Evolutionary conservation across 1,140 invertebrate species (phyloP).

Genomic region (Ceratoteleas bidentatus): DNA sequence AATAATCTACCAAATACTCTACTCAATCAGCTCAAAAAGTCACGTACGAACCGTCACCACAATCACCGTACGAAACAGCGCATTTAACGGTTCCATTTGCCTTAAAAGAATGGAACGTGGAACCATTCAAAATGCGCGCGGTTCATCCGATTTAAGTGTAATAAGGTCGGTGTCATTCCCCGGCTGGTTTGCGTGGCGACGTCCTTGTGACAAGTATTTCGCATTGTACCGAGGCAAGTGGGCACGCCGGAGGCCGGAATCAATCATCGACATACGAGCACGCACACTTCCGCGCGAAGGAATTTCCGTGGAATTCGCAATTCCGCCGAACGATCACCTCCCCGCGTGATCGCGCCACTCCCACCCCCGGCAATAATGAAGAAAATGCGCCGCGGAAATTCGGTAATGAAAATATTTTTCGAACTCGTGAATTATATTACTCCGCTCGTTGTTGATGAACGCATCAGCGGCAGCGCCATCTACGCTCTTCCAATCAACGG

Average conservation of each 20-base stretch:
- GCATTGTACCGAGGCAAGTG: conserved; percentile 35
- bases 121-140: neutral
- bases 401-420: conserved; percentile 54
- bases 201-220: conserved; percentile 50
- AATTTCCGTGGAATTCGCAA: conserved; percentile 56
- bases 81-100: no score
- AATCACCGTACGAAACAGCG: no score
- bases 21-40: no score
- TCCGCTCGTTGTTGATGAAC: conserved; percentile 10
- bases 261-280: conserved; percentile 51
- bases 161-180: conserved; percentile 26
- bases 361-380: conserved; percentile 32
- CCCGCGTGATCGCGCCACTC: conserved; percentile 19
- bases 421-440: conserved; percentile 28
- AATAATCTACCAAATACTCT: no score
- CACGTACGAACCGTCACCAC: no score
- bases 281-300: conserved; percentile 40
- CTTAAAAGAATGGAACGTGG: neutral
- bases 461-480: neutral
- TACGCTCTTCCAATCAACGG: neutral
- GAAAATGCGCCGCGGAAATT: conserved; percentile 42
- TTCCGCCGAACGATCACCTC: conserved; percentile 26
- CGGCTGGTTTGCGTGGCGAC: conserved; percentile 29
- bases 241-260: conserved; percentile 34
- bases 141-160: conserved; percentile 21